Evolutionary conservation across 2,888 invertebrate genomes (phyloP).

Genomic region (Leptothorax acervorum): DNA sequence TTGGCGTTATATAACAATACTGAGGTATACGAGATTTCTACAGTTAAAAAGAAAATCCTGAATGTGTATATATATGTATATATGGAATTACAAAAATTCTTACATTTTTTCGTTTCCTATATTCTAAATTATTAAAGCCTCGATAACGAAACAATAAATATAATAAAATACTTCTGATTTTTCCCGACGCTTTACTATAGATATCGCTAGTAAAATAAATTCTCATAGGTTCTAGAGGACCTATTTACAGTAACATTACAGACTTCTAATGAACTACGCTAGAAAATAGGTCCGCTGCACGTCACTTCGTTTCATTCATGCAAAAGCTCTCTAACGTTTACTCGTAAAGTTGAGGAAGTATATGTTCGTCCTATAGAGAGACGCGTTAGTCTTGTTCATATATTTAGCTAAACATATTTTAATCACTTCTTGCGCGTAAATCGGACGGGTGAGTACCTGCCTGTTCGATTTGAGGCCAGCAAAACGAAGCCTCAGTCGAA

Average conservation of each 20-base stretch:
- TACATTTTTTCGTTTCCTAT: slow-evolving; percentile 6
- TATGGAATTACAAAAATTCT: slow-evolving; percentile 27
- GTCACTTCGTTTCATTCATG: slow-evolving; percentile 65
- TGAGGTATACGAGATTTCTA: slow-evolving; percentile 40
- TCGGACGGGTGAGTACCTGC: not conserved
- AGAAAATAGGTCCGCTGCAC: slow-evolving; percentile 69
- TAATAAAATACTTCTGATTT: slow-evolving; percentile 30
- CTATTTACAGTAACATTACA: slow-evolving; percentile 70
- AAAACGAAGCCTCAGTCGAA: slow-evolving; percentile 6
- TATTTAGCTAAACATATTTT: slow-evolving; percentile 26
- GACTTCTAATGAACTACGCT: slow-evolving; percentile 66
- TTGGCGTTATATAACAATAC: slow-evolving; percentile 34
- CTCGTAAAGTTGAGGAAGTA: slow-evolving; percentile 59
- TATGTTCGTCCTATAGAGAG: slow-evolving; percentile 17
- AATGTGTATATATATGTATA: not conserved
- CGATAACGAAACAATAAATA: slow-evolving; percentile 37
- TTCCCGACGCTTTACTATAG: not conserved
- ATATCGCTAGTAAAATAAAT: slow-evolving; percentile 57
- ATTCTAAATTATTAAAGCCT: slow-evolving; percentile 39
- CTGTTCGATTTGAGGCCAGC: slow-evolving; percentile 8
- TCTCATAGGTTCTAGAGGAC: slow-evolving; percentile 57
- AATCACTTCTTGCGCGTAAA: slow-evolving; percentile 15
- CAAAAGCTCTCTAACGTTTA: slow-evolving; percentile 66
- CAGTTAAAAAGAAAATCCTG: not conserved
- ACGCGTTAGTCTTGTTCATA: slow-evolving; percentile 15